A percentile compares a stretch with the other conserved stretches of the same genome.
Evolutionary conservation across 2,888 invertebrate species (phyloP).

Genomic region (Diaprepes abbreviatus): DNA sequence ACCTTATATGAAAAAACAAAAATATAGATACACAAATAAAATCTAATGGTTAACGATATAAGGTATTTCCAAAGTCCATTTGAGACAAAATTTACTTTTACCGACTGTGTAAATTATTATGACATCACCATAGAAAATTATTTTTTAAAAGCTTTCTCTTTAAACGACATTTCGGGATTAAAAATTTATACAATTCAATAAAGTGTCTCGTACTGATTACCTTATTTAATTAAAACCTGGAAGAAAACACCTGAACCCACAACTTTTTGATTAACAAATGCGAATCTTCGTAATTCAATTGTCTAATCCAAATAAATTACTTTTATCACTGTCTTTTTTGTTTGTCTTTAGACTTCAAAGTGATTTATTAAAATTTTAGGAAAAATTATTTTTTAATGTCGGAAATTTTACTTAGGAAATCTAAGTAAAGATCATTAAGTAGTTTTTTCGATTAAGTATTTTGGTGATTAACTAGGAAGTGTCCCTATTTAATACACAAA

Average conservation of each 20-base stretch:
- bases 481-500: too few species aligned
- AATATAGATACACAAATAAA: too few species aligned
- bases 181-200: conserved; percentile 34
- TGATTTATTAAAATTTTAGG: conserved; percentile 27
- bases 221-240: conserved; percentile 35
- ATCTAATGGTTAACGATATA: too few species aligned
- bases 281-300: conserved; percentile 42
- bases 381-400: neutral
- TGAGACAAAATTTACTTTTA: too few species aligned
- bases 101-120: too few species aligned
- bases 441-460: too few species aligned
- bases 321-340: conserved; percentile 25
- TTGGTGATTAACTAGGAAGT: too few species aligned
- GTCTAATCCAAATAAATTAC: conserved; percentile 46
- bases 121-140: neutral
- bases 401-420: neutral
- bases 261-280: conserved; percentile 46
- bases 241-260: conserved; percentile 42
- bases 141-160: neutral
- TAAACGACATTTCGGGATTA: neutral
- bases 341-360: conserved; percentile 13
- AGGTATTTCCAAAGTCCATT: too few species aligned
- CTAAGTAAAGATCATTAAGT: neutral
- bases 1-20: too few species aligned
- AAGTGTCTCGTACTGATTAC: conserved; percentile 28